These are phyloP conservation scores for Chydorus sphaericus DNA, from an alignment of 2,888 invertebrate genomes.

Conservation along the genomic window DNA sequence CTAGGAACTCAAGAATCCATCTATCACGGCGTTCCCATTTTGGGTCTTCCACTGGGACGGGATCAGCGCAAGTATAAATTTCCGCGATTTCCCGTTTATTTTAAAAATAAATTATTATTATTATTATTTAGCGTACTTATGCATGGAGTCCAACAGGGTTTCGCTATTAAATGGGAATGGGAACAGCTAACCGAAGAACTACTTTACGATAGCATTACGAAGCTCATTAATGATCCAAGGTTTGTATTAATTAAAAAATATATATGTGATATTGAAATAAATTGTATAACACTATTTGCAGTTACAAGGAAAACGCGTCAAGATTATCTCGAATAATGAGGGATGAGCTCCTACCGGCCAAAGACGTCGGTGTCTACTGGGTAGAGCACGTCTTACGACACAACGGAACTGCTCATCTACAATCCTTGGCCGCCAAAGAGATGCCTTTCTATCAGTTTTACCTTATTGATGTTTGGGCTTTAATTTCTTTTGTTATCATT, in stretches of 20 bases:
- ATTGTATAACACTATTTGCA: not conserved
- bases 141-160: not conserved
- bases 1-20: conserved; percentile 3
- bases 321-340: not conserved
- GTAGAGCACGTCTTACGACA: conserved; percentile 3
- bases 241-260: not conserved
- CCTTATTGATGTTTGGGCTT: not conserved
- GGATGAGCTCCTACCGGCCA: not conserved
- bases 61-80: not conserved
- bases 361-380: not conserved
- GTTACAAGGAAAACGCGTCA: not conserved
- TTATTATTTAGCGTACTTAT: conserved; percentile 12
- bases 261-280: not conserved
- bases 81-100: not conserved
- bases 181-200: not conserved
- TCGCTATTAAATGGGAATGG: conserved; percentile 2
- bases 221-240: not conserved
- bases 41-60: not conserved
- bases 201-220: not conserved
- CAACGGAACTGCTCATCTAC: not conserved
- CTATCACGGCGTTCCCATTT: not conserved
- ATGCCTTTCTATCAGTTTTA: not conserved
- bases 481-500: not conserved
- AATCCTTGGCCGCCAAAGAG: not conserved
- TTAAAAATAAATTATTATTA: not conserved